These are phyloP conservation scores for Antrozous pallidus DNA, from an alignment of 2,797 vertebrate genomes.

Conservation along the genomic window DNA sequence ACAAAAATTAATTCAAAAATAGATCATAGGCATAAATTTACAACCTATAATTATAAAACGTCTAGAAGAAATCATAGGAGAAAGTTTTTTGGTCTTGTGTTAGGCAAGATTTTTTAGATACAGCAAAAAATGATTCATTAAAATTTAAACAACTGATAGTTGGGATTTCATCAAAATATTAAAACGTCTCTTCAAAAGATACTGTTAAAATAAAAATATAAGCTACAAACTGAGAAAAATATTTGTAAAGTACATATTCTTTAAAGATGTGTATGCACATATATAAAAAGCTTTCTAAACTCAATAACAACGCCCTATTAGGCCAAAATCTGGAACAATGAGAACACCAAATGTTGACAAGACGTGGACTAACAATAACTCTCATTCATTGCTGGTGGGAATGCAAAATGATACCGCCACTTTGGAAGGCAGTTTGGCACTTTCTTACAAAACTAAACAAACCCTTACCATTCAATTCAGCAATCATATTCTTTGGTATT, in stretches of 20 bases:
- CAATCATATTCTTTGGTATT: not conserved
- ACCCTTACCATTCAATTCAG: not conserved
- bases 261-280: not conserved
- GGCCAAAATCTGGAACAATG: not conserved
- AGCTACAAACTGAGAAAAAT: not conserved
- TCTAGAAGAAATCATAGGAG: not conserved
- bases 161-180: not conserved
- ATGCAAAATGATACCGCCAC: not conserved
- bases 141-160: not conserved
- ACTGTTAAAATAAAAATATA: slow-evolving; percentile 30
- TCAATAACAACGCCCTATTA: not conserved
- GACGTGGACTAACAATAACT: not conserved
- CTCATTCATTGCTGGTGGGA: not conserved
- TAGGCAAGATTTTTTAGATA: not conserved
- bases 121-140: not conserved
- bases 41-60: not conserved
- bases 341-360: not conserved
- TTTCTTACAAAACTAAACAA: not conserved
- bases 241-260: not conserved
- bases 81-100: not conserved
- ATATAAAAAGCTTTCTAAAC: not conserved
- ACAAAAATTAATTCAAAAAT: slow-evolving; percentile 10
- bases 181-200: not conserved
- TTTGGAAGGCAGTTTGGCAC: not conserved
- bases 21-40: not conserved